Evolutionary conservation across 2,888 invertebrate genomes (phyloP).

Genomic region (Andrena flavipes): DNA sequence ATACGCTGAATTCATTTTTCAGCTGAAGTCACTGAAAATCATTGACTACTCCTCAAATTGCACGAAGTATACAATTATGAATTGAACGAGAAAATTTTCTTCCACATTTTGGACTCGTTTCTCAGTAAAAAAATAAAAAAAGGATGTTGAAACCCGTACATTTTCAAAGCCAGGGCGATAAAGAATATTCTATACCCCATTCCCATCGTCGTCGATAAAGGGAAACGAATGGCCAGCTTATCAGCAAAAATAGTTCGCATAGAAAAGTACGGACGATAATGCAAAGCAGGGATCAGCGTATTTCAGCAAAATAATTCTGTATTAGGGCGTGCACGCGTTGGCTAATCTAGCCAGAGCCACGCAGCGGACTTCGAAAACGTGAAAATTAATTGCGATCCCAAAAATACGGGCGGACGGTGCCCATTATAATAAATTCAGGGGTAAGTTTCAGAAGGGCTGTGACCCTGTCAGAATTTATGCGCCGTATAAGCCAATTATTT

Average conservation of each 20-base stretch:
- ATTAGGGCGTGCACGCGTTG: constrained; percentile 57
- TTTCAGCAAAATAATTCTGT: constrained; percentile 66
- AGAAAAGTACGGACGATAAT: constrained; percentile 42
- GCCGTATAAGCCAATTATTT: constrained; percentile 75
- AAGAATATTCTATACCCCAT: not conserved
- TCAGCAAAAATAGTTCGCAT: constrained; percentile 39
- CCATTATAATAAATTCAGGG: constrained; percentile 76
- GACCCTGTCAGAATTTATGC: constrained; percentile 64
- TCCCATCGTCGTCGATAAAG: constrained; percentile 28
- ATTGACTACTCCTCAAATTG: too few species aligned
- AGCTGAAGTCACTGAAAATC: too few species aligned
- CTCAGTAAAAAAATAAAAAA: too few species aligned
- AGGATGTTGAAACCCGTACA: not conserved
- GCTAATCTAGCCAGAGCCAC: constrained; percentile 63
- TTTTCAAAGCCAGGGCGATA: not conserved
- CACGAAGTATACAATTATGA: too few species aligned
- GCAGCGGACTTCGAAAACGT: constrained; percentile 59
- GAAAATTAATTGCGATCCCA: constrained; percentile 76
- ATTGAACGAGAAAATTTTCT: too few species aligned
- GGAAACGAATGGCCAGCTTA: constrained; percentile 45
- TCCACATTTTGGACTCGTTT: too few species aligned
- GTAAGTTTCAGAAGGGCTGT: constrained; percentile 62
- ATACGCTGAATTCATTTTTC: too few species aligned
- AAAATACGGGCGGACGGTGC: constrained; percentile 76
- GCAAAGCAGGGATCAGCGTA: constrained; percentile 50